Base-by-base conservation (phyloP, 2,797 vertebrate genomes). In the Acropternis orthonyx region DNA sequence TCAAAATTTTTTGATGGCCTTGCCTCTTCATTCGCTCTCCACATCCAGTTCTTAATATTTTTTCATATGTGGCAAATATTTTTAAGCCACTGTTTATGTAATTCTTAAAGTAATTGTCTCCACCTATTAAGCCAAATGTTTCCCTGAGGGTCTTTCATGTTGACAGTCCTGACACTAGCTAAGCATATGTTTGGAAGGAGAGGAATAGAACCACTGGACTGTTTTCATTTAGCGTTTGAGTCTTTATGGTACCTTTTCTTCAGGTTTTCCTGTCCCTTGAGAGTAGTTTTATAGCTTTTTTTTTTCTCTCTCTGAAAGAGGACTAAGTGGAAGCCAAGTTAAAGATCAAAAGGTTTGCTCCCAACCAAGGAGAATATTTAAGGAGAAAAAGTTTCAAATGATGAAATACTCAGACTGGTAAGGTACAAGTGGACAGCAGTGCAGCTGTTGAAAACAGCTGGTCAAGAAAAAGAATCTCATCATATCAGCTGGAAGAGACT, bases 1-100 rank as follows among this genome's bases (percentile, higher is more conserved):
- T 87, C 66, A 88, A 49, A 79, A 54, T 91, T 52, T 46, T 73
- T 79, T 82, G 44, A 39, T 46, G 41, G 67, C 49, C 15, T 80
- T n/a, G 41, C 62, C 32, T 92, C 75, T 92, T 89, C 39, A 39
- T 88, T 93, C 95, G 48, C 49, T 88, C 41, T 89, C 41, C 58
- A 37, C n/a, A 39, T 93, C 63, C 54, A 66, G 51, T 72, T 78
- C 63, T 82, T 67, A 32, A 62, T 9, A 27, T 24, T 56, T 88
- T 86, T 84, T 85, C n/a, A 67, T 82, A 62, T n/a, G 6, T 86
- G 74, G 41, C 41, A 89, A 62, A 62, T 66, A 46, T 26, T 90
- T 82, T 66, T 44, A 75, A 92, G 22, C 37, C 17, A 8, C 24
- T 62, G 14, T 46, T 85, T 48, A 46, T 41, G 23, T 55, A 48